These are phyloP conservation scores for Pyxicephalus adspersus DNA, from an alignment of 2,113 vertebrate genomes.

Conservation along the genomic window DNA sequence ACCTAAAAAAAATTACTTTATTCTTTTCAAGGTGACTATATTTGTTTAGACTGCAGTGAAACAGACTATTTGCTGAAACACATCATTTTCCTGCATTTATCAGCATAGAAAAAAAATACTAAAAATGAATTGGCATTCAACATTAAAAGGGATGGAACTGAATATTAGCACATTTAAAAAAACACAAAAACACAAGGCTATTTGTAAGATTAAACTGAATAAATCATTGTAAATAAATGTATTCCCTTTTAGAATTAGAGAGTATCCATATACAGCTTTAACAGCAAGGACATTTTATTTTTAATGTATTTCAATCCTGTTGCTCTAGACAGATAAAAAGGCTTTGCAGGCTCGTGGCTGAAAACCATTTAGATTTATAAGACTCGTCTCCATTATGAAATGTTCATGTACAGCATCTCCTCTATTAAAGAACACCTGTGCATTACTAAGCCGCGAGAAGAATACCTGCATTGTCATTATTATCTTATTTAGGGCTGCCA, in stretches of 20 bases:
- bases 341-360: background rate
- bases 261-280: background rate
- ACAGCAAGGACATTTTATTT: constrained; percentile 23
- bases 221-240: background rate
- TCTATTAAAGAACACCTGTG: constrained; percentile 37
- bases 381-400: background rate
- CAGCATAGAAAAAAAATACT: background rate
- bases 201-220: constrained; percentile 39
- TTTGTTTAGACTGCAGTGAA: background rate
- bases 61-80: background rate
- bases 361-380: background rate
- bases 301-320: background rate
- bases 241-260: constrained; percentile 19
- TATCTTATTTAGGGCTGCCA: background rate
- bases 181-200: constrained; percentile 7
- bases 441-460: constrained; percentile 1
- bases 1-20: no score
- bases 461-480: constrained; percentile 3
- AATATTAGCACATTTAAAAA: background rate
- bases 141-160: background rate
- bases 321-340: constrained; percentile 9
- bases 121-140: background rate
- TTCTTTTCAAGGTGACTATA: background rate
- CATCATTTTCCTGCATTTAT: background rate
- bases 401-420: background rate